Evolutionary conservation across 2,113 vertebrate genomes (phyloP).

Genomic region (Andinoacara biseriatus): DNA sequence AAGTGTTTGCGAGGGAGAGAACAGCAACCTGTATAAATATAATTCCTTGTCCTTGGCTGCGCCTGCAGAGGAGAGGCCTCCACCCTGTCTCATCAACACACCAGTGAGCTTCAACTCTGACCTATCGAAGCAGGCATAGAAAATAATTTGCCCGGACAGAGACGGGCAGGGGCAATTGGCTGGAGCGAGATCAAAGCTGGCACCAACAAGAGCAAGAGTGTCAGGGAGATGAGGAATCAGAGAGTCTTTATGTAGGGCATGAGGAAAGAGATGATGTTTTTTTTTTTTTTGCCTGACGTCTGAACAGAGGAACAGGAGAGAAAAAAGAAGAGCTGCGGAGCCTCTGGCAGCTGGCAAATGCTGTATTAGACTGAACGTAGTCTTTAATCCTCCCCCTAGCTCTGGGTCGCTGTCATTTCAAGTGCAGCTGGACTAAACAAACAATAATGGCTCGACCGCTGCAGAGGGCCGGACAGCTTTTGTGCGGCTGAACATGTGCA

Average conservation of each 20-base stretch:
- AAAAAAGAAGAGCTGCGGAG: constrained; percentile 16
- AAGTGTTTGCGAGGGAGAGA: neutral
- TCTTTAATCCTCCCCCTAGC: constrained; percentile 65
- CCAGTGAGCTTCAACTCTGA: constrained; percentile 51
- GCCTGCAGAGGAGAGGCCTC: constrained; percentile 17
- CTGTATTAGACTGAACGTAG: constrained; percentile 35
- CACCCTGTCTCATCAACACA: constrained; percentile 36
- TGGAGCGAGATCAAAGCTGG: constrained; percentile 21
- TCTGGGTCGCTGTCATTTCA: constrained; percentile 64
- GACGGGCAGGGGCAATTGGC: constrained; percentile 1
- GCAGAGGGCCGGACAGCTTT: constrained; percentile 45
- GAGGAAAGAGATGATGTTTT: neutral
- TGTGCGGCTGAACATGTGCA: constrained; percentile 26
- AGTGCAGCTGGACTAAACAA: constrained; percentile 64
- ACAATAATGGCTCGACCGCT: constrained; percentile 51
- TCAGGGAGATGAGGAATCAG: constrained; percentile 39
- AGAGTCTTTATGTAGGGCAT: constrained; percentile 39
- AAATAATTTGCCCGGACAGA: constrained; percentile 47
- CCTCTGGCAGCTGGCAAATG: constrained; percentile 54
- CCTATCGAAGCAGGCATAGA: constrained; percentile 14
- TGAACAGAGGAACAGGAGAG: constrained; percentile 5
- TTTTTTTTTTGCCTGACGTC: constrained; percentile 21
- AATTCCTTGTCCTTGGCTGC: constrained; percentile 50
- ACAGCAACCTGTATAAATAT: constrained; percentile 33
- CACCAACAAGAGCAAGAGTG: constrained; percentile 9